Evolutionary conservation across 2,113 vertebrate species (phyloP).

Genomic region (Grantiella picta): DNA sequence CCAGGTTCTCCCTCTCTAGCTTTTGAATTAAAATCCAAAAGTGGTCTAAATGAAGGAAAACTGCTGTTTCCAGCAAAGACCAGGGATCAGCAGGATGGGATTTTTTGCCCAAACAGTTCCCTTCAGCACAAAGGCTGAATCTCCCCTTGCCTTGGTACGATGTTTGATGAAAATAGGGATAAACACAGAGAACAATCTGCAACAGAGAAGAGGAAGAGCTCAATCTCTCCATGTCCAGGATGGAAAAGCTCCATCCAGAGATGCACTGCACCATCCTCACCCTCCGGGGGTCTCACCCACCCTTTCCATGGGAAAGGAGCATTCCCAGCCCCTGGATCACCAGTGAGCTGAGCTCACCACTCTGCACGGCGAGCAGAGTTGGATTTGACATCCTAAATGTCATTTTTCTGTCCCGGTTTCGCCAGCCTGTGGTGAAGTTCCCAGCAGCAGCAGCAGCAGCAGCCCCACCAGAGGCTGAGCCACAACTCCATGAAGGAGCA

Average conservation of each 20-base stretch:
- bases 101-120: background rate
- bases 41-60: background rate
- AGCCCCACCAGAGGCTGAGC: background rate
- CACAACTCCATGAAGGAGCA: background rate
- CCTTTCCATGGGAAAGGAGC: rapidly evolving
- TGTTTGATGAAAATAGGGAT: background rate
- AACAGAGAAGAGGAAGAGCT: background rate
- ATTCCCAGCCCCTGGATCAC: background rate
- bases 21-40: background rate
- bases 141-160: background rate
- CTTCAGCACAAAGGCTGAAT: rapidly evolving
- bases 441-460: background rate
- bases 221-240: rapidly evolving
- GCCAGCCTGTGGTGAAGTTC: background rate
- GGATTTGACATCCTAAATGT: too few species aligned
- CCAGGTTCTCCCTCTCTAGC: background rate
- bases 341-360: background rate
- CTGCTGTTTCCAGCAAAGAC: background rate
- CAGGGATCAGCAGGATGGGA: background rate
- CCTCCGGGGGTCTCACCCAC: background rate
- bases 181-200: background rate
- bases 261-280: rapidly evolving
- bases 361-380: background rate
- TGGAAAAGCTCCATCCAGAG: background rate
- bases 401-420: background rate